Evolutionary conservation across 2,888 invertebrate genomes (phyloP), one percentile per base, ranked within the genome.

Genomic region (Aleiodes testaceus): DNA sequence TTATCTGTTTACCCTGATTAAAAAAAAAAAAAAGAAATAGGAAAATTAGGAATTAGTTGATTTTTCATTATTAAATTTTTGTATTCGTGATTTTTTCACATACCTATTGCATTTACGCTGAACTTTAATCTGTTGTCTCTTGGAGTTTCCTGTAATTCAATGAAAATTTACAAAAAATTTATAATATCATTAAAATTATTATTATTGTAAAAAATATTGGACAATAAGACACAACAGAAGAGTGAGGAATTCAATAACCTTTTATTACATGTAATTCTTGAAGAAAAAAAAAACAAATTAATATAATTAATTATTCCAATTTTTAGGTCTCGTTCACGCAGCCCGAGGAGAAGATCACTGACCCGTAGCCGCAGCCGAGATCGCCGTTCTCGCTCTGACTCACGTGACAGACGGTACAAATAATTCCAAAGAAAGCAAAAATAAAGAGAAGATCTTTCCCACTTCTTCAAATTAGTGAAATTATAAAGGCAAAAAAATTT

Each of bases 271-370:
- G 11, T 53, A 22, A 16, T 52, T 26, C 1, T 50, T 16, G n/a
- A n/a, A n/a, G n/a, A 16, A 18, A 16, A 16, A 16, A 44, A 6
- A 45, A 26, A n/a, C 22, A 5, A 20, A 22, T 14, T 14, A 22
- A 63, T 59, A 30, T 59, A 69, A 70, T 42, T 36, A 18, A 44
- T 22, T 5, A 36, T 18, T 76, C 65, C 64, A 65, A 78, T 78
- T 87, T 85, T 83, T 86, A 87, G 87, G 79, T 87, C 87, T 73
- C 82, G 85, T 73, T 87, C 87, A 70, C 86, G 85, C 75, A 86
- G 85, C 65, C 87, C 83, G 30, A 84, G 85, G 76, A 85, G 85
- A 74, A 85, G 85, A 79, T 87, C 87, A 14, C 72, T 84, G 73
- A 83, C 86, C 49, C 84, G 87, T 66, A 87, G 87, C 77, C 85